Evolutionary conservation across 1,140 invertebrate species (phyloP).

Genomic region (Drosophila novamexicana): DNA sequence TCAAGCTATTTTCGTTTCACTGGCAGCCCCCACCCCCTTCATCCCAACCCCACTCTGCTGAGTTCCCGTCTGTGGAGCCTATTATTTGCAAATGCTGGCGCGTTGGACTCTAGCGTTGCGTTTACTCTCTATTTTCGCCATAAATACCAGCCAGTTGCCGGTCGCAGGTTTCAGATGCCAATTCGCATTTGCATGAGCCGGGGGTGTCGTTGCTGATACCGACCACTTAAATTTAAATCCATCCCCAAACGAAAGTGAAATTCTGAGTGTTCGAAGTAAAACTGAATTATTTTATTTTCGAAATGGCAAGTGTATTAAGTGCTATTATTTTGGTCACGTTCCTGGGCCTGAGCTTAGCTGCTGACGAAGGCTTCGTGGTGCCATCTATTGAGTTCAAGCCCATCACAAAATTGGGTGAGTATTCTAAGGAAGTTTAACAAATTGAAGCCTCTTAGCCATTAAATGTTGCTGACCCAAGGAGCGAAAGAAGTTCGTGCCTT

Average conservation of each 20-base stretch:
- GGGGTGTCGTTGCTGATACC: slow-evolving; percentile 8
- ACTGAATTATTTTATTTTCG: neutral
- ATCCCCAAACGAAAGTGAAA: slow-evolving; percentile 26
- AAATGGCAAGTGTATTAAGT: slow-evolving; percentile 43
- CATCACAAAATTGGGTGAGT: slow-evolving; percentile 65
- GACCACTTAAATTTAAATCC: neutral
- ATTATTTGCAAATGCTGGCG: slow-evolving; percentile 35
- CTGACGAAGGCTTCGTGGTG: slow-evolving; percentile 41
- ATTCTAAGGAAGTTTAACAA: neutral
- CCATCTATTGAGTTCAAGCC: slow-evolving; percentile 55
- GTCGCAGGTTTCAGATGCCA: slow-evolving; percentile 55
- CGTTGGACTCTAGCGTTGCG: slow-evolving; percentile 30
- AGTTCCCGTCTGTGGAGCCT: slow-evolving; percentile 9
- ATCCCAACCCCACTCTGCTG: neutral
- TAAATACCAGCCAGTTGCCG: slow-evolving; percentile 63
- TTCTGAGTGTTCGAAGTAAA: neutral
- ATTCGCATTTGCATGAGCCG: slow-evolving; percentile 64
- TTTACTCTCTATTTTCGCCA: slow-evolving; percentile 63
- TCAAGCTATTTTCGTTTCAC: slow-evolving; percentile 53
- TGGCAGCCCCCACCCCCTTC: slow-evolving; percentile 37
- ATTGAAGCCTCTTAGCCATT: too few species aligned
- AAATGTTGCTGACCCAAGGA: too few species aligned
- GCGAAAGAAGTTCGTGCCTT: slow-evolving; percentile 35
- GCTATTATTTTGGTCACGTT: slow-evolving; percentile 34
- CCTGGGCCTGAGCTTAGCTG: slow-evolving; percentile 26